Percentiles rank a stretch among this genome's conserved stretches.
Evolutionary conservation across 2,113 vertebrate genomes (phyloP).

Genomic region (Otolemur garnettii): DNA sequence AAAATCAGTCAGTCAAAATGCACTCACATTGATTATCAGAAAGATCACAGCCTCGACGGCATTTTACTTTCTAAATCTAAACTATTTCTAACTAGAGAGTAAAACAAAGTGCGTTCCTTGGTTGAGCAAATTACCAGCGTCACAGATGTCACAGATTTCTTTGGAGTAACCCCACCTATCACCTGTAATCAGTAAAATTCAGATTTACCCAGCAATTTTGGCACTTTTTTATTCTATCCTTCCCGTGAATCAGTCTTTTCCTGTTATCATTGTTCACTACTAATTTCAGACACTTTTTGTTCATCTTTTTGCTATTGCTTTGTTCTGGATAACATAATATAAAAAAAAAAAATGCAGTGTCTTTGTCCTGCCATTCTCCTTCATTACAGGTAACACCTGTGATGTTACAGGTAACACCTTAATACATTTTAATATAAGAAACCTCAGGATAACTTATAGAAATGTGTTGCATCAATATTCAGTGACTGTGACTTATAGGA

Average conservation of each 20-base stretch:
- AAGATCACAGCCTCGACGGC: neutral
- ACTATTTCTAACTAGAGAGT: conserved; percentile 48
- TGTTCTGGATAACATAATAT: neutral
- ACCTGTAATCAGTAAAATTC: neutral
- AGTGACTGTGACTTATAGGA: neutral
- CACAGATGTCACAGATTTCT: neutral
- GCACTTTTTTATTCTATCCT: neutral
- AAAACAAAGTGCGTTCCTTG: conserved; percentile 48
- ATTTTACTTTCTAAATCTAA: conserved; percentile 57
- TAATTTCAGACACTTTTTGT: neutral
- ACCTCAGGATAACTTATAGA: neutral
- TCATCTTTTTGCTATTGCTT: neutral
- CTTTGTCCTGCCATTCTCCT: neutral
- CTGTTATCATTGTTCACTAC: neutral
- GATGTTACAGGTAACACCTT: neutral
- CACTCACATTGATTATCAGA: conserved; percentile 39
- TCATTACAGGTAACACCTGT: neutral
- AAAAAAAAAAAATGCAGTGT: neutral
- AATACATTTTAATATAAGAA: conserved; percentile 12
- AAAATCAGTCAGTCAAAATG: neutral
- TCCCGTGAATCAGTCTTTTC: neutral
- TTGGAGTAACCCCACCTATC: neutral
- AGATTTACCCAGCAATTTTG: neutral
- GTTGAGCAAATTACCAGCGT: neutral
- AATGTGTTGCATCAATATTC: neutral